phyloP scores from a whole-genome alignment of 53 echinoderm and acorn worm genomes.

The Henricia sp. region DNA sequence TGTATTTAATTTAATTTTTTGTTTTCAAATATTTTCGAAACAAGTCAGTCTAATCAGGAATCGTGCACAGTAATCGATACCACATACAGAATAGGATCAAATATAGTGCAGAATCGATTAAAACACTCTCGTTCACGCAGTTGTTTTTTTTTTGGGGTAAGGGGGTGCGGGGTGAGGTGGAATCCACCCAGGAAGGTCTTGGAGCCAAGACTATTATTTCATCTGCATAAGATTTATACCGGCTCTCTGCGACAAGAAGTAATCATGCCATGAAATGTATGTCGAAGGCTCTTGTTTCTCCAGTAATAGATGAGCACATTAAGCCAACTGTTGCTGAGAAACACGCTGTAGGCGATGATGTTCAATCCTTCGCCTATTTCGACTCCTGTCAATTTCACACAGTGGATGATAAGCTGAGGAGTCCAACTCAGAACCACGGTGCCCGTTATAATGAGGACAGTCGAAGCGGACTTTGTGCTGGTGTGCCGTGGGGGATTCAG shows the following conservation, averaged over 20 bases:
- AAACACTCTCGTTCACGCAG: too few species aligned
- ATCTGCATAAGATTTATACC: too few species aligned
- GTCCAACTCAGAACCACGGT: constrained; percentile 9
- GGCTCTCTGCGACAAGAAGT: neutral
- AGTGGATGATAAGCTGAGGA: neutral
- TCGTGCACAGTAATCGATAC: too few species aligned
- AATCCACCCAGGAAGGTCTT: too few species aligned
- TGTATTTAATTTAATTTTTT: too few species aligned
- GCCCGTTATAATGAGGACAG: constrained; percentile 34
- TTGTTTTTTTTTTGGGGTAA: too few species aligned
- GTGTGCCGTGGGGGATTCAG: neutral
- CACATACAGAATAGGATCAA: too few species aligned
- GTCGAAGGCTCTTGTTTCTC: constrained; percentile 1
- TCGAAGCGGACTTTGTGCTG: constrained; percentile 37
- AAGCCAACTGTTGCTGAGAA: constrained; percentile 12
- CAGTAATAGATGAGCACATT: constrained; percentile 22
- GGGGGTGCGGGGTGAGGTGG: too few species aligned
- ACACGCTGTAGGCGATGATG: neutral
- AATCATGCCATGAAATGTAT: neutral
- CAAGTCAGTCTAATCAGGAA: too few species aligned
- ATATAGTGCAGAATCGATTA: too few species aligned
- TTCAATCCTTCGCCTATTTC: neutral
- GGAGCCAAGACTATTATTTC: too few species aligned
- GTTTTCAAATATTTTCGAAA: too few species aligned
- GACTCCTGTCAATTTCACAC: neutral